Evolutionary conservation across 2,888 invertebrate genomes (phyloP).

Genomic region (Monopis laevigella): DNA sequence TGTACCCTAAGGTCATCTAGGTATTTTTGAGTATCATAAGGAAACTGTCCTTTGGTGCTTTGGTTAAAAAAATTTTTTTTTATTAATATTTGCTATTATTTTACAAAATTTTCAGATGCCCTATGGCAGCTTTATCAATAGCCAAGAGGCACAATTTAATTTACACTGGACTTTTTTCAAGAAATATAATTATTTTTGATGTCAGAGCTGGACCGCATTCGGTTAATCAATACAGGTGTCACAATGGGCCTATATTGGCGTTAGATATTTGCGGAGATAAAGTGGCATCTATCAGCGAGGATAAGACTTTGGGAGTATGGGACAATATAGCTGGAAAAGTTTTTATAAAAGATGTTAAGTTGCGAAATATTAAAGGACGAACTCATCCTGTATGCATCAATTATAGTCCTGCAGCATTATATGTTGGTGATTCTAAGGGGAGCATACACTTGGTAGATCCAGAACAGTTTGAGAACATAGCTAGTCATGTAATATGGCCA

Average conservation of each 20-base stretch:
- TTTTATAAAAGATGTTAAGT: slow-evolving; percentile 40
- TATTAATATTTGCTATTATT: slow-evolving; percentile 16
- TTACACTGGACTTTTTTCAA: slow-evolving; percentile 65
- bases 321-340: slow-evolving; percentile 61
- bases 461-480: slow-evolving; percentile 33
- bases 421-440: slow-evolving; percentile 56
- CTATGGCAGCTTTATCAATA: slow-evolving; percentile 64
- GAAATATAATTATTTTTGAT: slow-evolving; percentile 63
- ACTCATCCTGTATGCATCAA: slow-evolving; percentile 51
- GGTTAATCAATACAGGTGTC: slow-evolving; percentile 52
- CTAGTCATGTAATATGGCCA: slow-evolving; percentile 44
- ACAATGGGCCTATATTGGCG: slow-evolving; percentile 61
- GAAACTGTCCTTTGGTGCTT: no score
- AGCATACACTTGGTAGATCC: slow-evolving; percentile 49
- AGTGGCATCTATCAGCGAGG: slow-evolving; percentile 68
- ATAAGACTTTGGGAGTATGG: slow-evolving; percentile 65
- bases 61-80: not conserved
- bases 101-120: slow-evolving; percentile 36
- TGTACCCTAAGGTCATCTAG: no score
- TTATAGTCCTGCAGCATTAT: slow-evolving; percentile 47
- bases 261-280: slow-evolving; percentile 43
- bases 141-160: slow-evolving; percentile 51
- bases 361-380: slow-evolving; percentile 38
- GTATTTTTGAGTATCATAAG: no score
- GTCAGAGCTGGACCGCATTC: slow-evolving; percentile 44